These are phyloP conservation scores for Thrips palmi DNA, from an alignment of 1,140 invertebrate genomes.

Conservation along the genomic window DNA sequence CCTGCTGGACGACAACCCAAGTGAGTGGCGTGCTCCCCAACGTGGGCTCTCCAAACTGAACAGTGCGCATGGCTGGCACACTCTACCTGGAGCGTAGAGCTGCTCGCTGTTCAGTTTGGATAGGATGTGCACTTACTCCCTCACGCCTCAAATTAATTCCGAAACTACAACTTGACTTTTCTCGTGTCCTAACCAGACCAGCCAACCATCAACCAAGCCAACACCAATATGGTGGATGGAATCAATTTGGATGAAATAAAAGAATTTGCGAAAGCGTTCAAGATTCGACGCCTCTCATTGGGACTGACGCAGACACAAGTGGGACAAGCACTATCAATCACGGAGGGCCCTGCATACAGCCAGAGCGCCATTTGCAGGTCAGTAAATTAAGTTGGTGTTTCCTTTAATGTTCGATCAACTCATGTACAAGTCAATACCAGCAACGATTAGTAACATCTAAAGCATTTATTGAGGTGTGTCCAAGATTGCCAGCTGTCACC, in stretches of 20 bases:
- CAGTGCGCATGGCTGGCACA: no score
- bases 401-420: background rate
- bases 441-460: no score
- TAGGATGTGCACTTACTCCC: no score
- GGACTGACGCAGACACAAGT: constrained; percentile 94
- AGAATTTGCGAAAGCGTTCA: constrained; percentile 95
- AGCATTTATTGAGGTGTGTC: background rate
- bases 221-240: constrained; percentile 85
- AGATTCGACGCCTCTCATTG: constrained; percentile 75
- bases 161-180: no score
- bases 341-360: constrained; percentile 92
- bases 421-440: no score
- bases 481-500: background rate
- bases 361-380: constrained; percentile 98
- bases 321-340: constrained; percentile 82
- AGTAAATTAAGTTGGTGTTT: constrained; percentile 14
- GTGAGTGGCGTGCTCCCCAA: constrained; percentile 32
- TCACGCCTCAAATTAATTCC: no score
- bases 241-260: constrained; percentile 96
- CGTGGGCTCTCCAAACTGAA: background rate
- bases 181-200: constrained; percentile 62
- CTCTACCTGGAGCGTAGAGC: no score
- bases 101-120: no score
- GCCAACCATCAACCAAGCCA: constrained; percentile 80
- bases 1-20: constrained; percentile 59